Evolutionary conservation across 2,113 vertebrate species (phyloP), one percentile per base, ranked within the genome.

Genomic region (Anser brachyrhynchus): DNA sequence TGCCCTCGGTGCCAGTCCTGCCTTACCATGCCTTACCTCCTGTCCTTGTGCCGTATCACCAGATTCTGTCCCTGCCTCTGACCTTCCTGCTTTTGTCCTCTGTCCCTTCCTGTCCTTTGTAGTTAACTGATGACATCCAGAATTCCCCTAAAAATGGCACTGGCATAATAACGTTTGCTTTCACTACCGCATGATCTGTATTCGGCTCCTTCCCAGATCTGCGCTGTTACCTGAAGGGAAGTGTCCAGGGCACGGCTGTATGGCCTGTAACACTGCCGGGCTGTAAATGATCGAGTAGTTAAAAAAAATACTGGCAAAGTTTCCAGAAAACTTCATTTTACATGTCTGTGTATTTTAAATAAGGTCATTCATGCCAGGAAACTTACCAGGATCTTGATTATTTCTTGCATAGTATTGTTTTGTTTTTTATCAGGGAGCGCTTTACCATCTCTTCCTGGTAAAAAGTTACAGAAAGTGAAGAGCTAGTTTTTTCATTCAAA

Each of bases 131-230:
- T 70, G 43, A 1, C 19, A 8, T n/a, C 71, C 43, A 6, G 12
- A 65, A 52, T 28, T 21, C 73, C 51, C 76, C 43, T 51, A 10
- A 52, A 71, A 64, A 31, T 3, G 17, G 35, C 31, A 6, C 9
- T 9, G 25, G 49, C n/a, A 1, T 11, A 26, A 26, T 29, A 49
- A 49, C 46, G 21, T 72, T 25, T 21, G 49, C 49, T 57, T 49
- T 26, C 58, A 2, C 29, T 41, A 6, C 41, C 1, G 2, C 6
- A 8, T 20, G 23, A 1, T 16, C 39, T 25, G 9, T 11, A 3
- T 44, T 54, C 65, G 43, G 80, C 66, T 78, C 41, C 81, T 58
- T 49, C 57, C 65, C 57, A 21, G 19, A 15, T 15, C 35, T 11
- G 31, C 29, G 35, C 31, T 9, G 4, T 16, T 20, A 41, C 5